These are phyloP conservation scores for Anabas testudineus DNA, from an alignment of 2,797 vertebrate species.

Conservation along the genomic window DNA sequence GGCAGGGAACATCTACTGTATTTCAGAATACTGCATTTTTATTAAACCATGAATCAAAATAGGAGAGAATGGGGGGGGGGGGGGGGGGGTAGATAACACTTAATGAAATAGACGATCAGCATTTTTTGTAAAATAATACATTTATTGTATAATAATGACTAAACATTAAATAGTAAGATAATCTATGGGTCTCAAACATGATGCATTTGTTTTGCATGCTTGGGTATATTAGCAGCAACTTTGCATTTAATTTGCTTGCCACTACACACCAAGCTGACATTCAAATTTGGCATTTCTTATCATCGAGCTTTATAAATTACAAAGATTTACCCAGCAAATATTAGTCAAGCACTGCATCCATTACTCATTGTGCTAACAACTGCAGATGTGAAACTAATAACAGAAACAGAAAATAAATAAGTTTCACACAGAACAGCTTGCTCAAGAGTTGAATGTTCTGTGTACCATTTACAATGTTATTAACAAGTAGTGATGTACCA, in stretches of 20 bases:
- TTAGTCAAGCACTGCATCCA: not conserved
- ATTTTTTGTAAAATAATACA: not conserved
- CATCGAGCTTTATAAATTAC: conserved; percentile 1
- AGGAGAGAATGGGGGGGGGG: not conserved
- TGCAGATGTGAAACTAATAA: conserved; percentile 2
- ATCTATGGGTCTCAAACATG: not conserved
- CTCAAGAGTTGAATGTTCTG: too few species aligned
- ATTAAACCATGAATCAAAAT: not conserved
- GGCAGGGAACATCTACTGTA: not conserved
- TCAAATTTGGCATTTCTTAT: not conserved
- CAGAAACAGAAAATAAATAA: conserved; percentile 7
- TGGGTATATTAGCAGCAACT: conserved; percentile 8
- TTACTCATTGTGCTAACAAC: conserved; percentile 10
- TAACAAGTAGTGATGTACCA: too few species aligned
- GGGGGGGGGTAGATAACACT: not conserved
- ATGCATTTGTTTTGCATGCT: not conserved
- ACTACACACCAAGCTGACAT: not conserved
- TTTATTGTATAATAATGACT: not conserved
- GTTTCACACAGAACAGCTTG: not conserved
- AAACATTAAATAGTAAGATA: not conserved
- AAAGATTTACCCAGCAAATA: conserved; percentile 2
- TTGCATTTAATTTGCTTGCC: conserved; percentile 2
- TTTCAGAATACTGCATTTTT: not conserved
- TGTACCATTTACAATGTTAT: too few species aligned
- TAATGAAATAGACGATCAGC: not conserved